These are phyloP conservation scores for Trachelus iudaicus DNA, from an alignment of 2,888 invertebrate genomes.

Conservation along the genomic window DNA sequence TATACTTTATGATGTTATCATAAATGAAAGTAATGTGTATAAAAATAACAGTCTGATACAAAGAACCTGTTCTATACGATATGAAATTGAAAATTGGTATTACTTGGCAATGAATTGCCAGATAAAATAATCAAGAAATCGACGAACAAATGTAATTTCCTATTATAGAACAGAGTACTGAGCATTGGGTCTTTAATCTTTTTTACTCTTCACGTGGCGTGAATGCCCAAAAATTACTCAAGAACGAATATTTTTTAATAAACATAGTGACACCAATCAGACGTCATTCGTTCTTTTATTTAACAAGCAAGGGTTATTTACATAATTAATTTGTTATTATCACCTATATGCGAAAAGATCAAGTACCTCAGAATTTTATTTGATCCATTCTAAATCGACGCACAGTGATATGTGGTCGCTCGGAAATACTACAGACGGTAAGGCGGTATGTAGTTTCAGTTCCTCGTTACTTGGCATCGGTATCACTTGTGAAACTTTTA, in stretches of 20 bases:
- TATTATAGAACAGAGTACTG: too few species aligned
- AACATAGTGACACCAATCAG: constrained; percentile 42
- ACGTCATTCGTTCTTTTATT: constrained; percentile 6
- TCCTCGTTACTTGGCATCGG: constrained; percentile 86
- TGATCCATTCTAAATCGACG: constrained; percentile 77
- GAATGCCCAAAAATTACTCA: background rate
- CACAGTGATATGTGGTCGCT: constrained; percentile 94
- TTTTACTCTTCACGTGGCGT: too few species aligned
- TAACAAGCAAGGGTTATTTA: background rate
- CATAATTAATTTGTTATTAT: too few species aligned
- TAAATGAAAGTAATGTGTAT: constrained; percentile 27
- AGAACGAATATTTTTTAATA: background rate
- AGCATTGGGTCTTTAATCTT: too few species aligned
- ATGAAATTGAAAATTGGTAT: constrained; percentile 12
- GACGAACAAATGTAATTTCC: too few species aligned
- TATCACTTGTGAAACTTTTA: constrained; percentile 77
- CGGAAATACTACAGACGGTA: constrained; percentile 91
- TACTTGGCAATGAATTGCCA: constrained; percentile 11
- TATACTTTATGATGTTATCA: constrained; percentile 30
- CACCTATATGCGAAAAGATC: too few species aligned
- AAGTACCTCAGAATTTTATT: constrained; percentile 9
- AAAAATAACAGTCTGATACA: background rate
- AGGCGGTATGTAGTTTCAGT: constrained; percentile 77
- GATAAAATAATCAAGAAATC: too few species aligned
- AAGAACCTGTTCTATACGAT: constrained; percentile 7